Base-by-base conservation (phyloP, 2,888 invertebrate genomes). In the Perizoma affinitatum region DNA sequence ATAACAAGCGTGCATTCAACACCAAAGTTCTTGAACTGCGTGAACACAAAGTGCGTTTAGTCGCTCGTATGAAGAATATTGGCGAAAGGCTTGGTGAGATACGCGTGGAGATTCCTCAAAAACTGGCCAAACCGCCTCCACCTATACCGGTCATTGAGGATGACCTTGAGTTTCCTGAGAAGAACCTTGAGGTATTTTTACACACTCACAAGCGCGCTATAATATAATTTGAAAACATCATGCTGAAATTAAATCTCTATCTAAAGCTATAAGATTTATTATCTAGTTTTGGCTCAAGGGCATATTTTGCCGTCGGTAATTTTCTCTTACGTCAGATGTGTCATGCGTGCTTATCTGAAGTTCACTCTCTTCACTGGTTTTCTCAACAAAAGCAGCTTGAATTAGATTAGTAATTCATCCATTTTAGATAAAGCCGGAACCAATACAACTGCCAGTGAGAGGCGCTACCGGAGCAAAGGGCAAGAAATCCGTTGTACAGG, bases 131-230 rank as follows among this genome's bases (percentile, higher is more conserved):
- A 66, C 67, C 80, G 1, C 85, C 92, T 0, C 93, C 94, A 0
- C 58, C 76, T 0, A 68, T 93, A 40, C 93, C 94, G 0, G 70
- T 75, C 2, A 87, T 94, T 35, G 92, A 93, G 64, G 77, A 88
- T 0, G 86, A 93, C 4, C 69, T 93, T 1, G 94, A 95, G 73
- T 94, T 93, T 70, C 94, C 94, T 0, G 95, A 95, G 69, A 91
- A 82, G 56, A 84, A 94, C 71, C 80, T 94, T 34, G 86, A 94
- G 83, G 94, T 93, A 70, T 65, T 11, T 48, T 36, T 22, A 22
- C 22, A 22, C 22, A 22, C 22, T 22, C 1, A 22, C 22, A 22
- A 22, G 3, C 3, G 22, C 22, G 22, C 22, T 22, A 22, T 22
- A 22, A 22, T 22, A 22, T 22, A 22, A 22, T 22, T 22, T 22